Evolutionary conservation across 2,113 vertebrate genomes (phyloP).

Genomic region (Labeo rohita): DNA sequence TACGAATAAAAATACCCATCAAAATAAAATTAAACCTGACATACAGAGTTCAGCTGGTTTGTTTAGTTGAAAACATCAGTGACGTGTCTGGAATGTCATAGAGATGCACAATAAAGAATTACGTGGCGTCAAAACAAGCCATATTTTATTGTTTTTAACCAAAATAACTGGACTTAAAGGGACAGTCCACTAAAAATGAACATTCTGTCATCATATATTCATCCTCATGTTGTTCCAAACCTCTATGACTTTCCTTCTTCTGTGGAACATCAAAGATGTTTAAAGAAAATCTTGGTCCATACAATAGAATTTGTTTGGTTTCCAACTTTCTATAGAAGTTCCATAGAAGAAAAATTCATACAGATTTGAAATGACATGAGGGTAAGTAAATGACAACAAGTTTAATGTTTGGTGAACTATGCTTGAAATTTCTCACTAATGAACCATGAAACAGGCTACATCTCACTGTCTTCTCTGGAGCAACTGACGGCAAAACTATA

Average conservation of each 20-base stretch:
- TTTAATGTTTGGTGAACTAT: not conserved
- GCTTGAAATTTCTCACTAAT: not conserved
- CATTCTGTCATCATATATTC: not conserved
- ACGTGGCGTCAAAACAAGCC: not conserved
- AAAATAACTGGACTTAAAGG: not conserved
- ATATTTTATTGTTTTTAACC: not conserved
- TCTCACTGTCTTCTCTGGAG: not conserved
- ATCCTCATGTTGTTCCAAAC: not conserved
- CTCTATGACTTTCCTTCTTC: not conserved
- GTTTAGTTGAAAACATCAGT: conserved; percentile 4
- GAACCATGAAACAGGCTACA: not conserved
- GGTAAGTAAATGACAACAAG: not conserved
- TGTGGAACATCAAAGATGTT: not conserved
- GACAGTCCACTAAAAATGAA: not conserved
- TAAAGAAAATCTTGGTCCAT: not conserved
- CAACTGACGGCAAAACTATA: conserved; percentile 4
- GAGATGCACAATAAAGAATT: not conserved
- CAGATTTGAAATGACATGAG: not conserved
- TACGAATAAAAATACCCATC: conserved; percentile 32
- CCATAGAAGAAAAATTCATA: not conserved
- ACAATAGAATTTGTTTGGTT: not conserved
- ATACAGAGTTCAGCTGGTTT: conserved; percentile 42
- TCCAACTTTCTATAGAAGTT: not conserved
- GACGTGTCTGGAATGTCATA: conserved; percentile 63
- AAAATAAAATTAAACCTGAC: conserved; percentile 43